These are phyloP conservation scores for Dynastes grantii DNA, from an alignment of 2,888 invertebrate genomes.

Conservation along the genomic window DNA sequence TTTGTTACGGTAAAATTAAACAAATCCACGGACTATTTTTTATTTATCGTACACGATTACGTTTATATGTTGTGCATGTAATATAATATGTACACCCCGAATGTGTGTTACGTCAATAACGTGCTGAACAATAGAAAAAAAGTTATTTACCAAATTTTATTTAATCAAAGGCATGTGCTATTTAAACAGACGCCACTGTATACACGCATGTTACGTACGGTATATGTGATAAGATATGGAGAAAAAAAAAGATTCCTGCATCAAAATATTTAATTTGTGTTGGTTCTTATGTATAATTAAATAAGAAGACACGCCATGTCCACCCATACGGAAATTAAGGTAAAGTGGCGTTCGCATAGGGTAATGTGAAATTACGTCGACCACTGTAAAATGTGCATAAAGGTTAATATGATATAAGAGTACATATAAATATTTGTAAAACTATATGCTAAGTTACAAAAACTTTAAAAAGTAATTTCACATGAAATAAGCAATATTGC, in stretches of 20 bases:
- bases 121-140: neutral
- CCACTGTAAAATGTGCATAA: no score
- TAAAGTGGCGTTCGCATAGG: no score
- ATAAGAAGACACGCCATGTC: neutral
- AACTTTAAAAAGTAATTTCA: no score
- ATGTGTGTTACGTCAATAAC: neutral
- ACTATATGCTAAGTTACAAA: no score
- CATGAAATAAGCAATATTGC: no score
- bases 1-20: no score
- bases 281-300: neutral
- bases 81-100: neutral
- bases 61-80: neutral
- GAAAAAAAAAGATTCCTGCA: neutral
- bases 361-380: no score
- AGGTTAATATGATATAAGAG: no score
- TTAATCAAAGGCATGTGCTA: slow-evolving; percentile 10
- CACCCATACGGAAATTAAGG: no score
- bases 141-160: slow-evolving; percentile 7
- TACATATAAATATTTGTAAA: no score
- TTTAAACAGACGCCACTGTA: neutral
- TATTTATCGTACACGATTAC: neutral
- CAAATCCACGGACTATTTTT: no score
- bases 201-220: neutral
- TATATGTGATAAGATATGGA: slow-evolving; percentile 17
- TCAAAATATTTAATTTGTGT: neutral